phyloP scores from a whole-genome alignment of 2,113 vertebrate genomes.

The Myrmecobius fasciatus region DNA sequence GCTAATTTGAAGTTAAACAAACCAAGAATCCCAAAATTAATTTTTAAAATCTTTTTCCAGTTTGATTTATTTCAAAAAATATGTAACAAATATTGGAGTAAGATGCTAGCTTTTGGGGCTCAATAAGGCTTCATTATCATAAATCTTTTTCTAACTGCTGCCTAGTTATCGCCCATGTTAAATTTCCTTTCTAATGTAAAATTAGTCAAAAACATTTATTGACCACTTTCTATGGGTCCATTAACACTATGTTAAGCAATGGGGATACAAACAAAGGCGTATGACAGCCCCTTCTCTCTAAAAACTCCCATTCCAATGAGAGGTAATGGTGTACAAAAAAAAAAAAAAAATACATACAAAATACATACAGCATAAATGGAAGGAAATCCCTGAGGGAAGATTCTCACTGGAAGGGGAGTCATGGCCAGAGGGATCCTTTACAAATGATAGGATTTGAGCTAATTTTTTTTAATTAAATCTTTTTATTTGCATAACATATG shows the following conservation, averaged over 20 bases:
- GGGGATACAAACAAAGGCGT: too few relatives aligned
- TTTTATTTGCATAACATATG: too few relatives aligned
- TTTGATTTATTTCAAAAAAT: not conserved
- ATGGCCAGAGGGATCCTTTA: not conserved
- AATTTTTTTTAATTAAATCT: too few relatives aligned
- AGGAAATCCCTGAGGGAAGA: not conserved
- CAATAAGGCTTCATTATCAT: not conserved
- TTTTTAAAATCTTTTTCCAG: not conserved
- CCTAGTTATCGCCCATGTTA: not conserved
- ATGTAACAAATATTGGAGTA: not conserved
- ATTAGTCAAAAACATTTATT: not conserved
- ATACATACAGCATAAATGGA: too few relatives aligned
- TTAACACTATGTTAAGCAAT: too few relatives aligned
- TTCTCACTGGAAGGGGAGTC: not conserved
- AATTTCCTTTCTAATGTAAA: not conserved
- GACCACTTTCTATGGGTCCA: too few relatives aligned
- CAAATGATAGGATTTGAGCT: not conserved
- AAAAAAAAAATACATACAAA: too few relatives aligned
- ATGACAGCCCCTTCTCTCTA: too few relatives aligned
- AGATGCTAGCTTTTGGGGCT: not conserved
- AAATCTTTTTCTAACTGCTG: not conserved
- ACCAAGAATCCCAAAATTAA: not conserved
- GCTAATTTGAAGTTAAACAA: not conserved
- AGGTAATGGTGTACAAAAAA: too few relatives aligned
- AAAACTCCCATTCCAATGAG: too few relatives aligned